Percentiles rank a stretch among this genome's conserved stretches.
phyloP scores from a whole-genome alignment of 2,888 invertebrate species.

The Ceramica pisi region DNA sequence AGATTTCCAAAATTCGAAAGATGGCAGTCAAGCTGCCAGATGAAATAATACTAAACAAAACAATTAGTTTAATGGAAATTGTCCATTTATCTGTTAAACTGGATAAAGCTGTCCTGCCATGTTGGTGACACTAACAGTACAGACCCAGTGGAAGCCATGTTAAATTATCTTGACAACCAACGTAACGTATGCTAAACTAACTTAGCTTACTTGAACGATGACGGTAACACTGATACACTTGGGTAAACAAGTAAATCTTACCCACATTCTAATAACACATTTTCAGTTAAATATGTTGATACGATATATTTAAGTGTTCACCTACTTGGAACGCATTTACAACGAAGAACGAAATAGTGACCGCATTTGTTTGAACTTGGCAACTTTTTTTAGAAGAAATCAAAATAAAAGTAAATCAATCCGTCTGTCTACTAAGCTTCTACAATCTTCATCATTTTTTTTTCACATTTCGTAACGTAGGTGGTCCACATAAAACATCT shows the following conservation, averaged over 20 bases:
- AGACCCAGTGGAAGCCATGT: background rate
- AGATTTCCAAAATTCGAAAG: background rate
- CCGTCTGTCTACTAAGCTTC: slow-evolving; percentile 1
- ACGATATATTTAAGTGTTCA: background rate
- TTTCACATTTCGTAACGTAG: slow-evolving; percentile 7
- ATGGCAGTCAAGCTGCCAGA: background rate
- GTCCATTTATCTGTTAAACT: background rate
- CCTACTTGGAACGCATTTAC: background rate
- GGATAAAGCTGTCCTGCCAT: background rate
- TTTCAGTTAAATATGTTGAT: background rate
- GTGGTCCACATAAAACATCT: slow-evolving; percentile 32
- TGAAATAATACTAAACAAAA: background rate
- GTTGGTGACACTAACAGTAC: background rate
- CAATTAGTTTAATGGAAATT: background rate
- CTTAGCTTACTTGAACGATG: background rate
- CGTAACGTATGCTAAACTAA: background rate
- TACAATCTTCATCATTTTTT: slow-evolving; percentile 5
- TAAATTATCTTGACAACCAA: no score
- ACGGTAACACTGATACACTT: slow-evolving; percentile 13
- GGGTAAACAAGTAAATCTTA: slow-evolving; percentile 34
- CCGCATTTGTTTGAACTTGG: background rate
- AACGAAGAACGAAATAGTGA: background rate
- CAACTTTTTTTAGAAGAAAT: background rate
- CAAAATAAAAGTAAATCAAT: slow-evolving; percentile 2
- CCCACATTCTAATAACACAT: slow-evolving; percentile 20